Conservation (phyloP, 2,888 invertebrate species). For the Psylliodes chrysocephalus region DNA sequence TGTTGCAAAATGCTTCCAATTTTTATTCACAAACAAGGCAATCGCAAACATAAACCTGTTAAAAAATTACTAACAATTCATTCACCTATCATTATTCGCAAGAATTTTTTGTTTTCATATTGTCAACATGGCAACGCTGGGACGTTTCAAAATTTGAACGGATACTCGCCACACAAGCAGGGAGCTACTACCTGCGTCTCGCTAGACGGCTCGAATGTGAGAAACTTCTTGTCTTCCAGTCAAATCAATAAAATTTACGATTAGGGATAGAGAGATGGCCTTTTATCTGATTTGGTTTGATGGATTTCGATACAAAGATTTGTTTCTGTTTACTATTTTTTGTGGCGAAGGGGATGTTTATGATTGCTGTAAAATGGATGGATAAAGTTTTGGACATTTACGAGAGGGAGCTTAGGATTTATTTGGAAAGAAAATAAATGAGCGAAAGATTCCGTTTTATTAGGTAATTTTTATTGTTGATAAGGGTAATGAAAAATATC, state of each 20-base stretch:
- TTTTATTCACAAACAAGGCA: too few species aligned
- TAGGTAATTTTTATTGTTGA: too few species aligned
- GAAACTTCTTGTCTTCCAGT: constrained; percentile 32
- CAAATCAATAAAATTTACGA: constrained; percentile 35
- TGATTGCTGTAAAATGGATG: constrained; percentile 6
- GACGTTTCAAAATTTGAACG: constrained; percentile 14
- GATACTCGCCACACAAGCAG: constrained; percentile 40
- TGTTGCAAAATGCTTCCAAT: too few species aligned
- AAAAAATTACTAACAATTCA: too few species aligned
- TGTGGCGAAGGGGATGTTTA: constrained; percentile 6
- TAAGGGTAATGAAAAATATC: too few species aligned
- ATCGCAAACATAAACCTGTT: too few species aligned
- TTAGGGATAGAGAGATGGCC: constrained; percentile 10
- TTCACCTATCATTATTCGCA: too few species aligned
- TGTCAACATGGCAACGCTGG: neutral
- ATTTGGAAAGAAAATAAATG: neutral
- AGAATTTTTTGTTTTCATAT: too few species aligned
- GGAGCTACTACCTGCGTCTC: constrained; percentile 40
- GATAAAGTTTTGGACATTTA: neutral
- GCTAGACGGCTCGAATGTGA: constrained; percentile 26
- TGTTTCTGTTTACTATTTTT: constrained; percentile 24
- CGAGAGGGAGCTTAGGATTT: neutral
- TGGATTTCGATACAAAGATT: constrained; percentile 23
- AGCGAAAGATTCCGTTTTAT: constrained; percentile 2
- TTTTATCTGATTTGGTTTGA: constrained; percentile 19